Base-by-base conservation (phyloP, 2,888 invertebrate species). In the Sphecodes monilicornis region DNA sequence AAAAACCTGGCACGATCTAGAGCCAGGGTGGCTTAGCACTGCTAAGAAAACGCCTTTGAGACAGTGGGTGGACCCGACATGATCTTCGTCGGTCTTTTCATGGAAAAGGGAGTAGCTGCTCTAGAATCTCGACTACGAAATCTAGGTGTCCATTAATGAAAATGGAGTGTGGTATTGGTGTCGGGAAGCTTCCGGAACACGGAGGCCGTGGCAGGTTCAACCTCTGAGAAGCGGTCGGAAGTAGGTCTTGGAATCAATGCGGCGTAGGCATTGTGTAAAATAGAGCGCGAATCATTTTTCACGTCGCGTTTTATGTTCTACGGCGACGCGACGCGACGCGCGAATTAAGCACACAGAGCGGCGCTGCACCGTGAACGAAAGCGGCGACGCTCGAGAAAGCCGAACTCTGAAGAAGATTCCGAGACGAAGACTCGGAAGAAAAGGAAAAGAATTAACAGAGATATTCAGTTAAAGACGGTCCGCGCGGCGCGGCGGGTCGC, bases 381-480 rank as follows among this genome's bases (percentile, higher is more conserved):
- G 32, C 6, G 32, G 18, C 6, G 18, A 32, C 10, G 64, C 66
- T n/a, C 66, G 36, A 66, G 32, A 4, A 10, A 11, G 11, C 1
- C 11, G 11, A 22, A 36, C 32, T 11, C 36, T 2, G 66, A 10
- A 3, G 36, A 41, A 16, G n/a, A n/a, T n/a, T n/a, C n/a, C n/a
- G n/a, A n/a, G n/a, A n/a, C n/a, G 18, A 41, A 60, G 11, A 57
- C 4, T 6, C 29, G 5, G 74, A 10, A 46, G n/a, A 32, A 75
- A 26, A 18, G 32, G 5, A 22, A n/a, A 46, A 10, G 26, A 36
- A 43, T 78, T 70, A 71, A 46, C 41, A 43, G 54, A 64, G 71
- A 57, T 41, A 43, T 78, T 78, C 71, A 60, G 71, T 71, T 64
- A 43, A 64, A 60, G 43, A 18, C 64, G 43, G 22, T 41, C 41